These are phyloP conservation scores for Hycleus phaleratus DNA, from an alignment of 1,140 invertebrate species.

Conservation along the genomic window DNA sequence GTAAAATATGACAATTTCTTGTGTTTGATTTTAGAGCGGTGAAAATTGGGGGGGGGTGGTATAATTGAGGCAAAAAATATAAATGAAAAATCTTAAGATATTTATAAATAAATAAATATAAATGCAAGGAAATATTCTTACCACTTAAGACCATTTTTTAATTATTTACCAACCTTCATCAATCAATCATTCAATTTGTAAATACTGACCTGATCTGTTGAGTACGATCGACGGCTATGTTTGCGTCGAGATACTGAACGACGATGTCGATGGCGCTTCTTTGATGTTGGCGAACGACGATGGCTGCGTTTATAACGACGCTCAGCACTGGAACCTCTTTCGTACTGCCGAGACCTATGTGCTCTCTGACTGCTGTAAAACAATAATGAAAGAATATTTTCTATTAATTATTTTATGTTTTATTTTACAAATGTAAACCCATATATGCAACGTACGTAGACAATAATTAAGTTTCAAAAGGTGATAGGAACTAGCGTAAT, in stretches of 20 bases:
- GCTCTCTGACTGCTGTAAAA: constrained; percentile 51
- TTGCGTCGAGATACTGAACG: constrained; percentile 34
- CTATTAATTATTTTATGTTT: too few relatives aligned
- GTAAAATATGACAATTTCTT: too few relatives aligned
- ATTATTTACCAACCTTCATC: neutral
- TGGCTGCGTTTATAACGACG: constrained; percentile 55
- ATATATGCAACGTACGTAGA: too few relatives aligned
- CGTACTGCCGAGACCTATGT: constrained; percentile 52
- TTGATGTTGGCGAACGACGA: constrained; percentile 51
- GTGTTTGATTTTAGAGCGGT: too few relatives aligned
- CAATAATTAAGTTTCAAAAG: too few relatives aligned
- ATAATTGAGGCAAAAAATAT: too few relatives aligned
- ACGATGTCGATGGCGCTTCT: constrained; percentile 44
- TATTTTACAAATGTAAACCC: too few relatives aligned
- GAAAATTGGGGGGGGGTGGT: too few relatives aligned
- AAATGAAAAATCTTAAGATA: too few relatives aligned
- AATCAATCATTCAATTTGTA: neutral
- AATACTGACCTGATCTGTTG: constrained; percentile 39
- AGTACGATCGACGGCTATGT: constrained; percentile 34
- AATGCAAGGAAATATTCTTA: constrained; percentile 2
- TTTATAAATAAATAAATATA: too few relatives aligned
- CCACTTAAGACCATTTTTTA: neutral
- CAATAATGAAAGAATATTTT: too few relatives aligned
- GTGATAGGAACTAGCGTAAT: too few relatives aligned
- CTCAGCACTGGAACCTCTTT: constrained; percentile 52